Evolutionary conservation across 2,113 vertebrate species (phyloP), one percentile per base, ranked within the genome.

Genomic region (Microtus richardsoni): DNA sequence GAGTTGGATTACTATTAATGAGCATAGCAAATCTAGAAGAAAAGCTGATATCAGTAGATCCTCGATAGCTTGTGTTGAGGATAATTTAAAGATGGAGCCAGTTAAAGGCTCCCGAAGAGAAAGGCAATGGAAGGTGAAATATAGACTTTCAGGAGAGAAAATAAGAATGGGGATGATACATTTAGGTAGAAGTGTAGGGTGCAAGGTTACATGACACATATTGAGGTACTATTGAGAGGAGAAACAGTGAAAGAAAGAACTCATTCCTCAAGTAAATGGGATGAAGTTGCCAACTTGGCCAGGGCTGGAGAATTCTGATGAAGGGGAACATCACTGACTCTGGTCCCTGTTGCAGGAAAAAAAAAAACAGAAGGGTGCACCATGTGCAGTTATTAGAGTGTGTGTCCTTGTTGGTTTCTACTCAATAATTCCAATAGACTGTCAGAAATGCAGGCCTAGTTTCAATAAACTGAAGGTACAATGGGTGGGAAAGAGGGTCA

Each of bases 31-130:
- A 79, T 85, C 47, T 26, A 92, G 1, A 84, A 89, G 30, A 82
- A 96, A 94, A 90, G 24, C n/a, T 87, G 10, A 54, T 73, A 78
- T 89, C n/a, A 93, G 41, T 54, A 94, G 16, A 83, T 9, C 26
- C 62, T 17, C 47, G 36, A 39, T 78, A 54, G 92, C 8, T 68
- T 79, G 24, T 52, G 0, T 83, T 54, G 82, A 47, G 71, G 13
- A 70, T 2, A 39, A 8, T 80, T 60, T 91, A 93, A 79, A 93
- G 62, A 83, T 36, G 44, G 44, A 89, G 7, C 13, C 14, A 19
- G 26, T 24, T 62, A 83, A 41, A 41, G n/a, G n/a, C 13, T 83
- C n/a, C 24, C 41, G 26, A 62, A 47, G 74, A 77, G 26, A 47
- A 47, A 64, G 77, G 30, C 68, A 21, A 54, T 0, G 58, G 68